phyloP scores from a whole-genome alignment of 2,888 invertebrate genomes.

The Macaria liturata region DNA sequence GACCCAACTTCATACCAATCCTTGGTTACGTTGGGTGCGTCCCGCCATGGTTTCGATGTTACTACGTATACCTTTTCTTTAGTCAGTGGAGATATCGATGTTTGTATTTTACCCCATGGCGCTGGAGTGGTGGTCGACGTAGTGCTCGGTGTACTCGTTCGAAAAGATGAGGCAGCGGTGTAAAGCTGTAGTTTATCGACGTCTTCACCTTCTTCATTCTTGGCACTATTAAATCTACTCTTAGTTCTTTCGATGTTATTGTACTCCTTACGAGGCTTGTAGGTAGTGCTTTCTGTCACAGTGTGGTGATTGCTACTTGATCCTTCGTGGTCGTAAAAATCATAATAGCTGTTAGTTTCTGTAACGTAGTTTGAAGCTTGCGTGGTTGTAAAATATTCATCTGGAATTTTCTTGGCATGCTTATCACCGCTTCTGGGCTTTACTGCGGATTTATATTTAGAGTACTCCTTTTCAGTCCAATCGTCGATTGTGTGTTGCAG shows the following conservation, averaged over 20 bases:
- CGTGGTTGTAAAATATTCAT: constrained; percentile 88
- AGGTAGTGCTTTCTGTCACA: constrained; percentile 53
- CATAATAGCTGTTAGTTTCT: constrained; percentile 59
- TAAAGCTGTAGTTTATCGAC: constrained; percentile 67
- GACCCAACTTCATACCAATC: constrained; percentile 57
- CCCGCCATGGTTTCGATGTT: constrained; percentile 87
- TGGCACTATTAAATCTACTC: constrained; percentile 47
- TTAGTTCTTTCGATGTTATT: constrained; percentile 65
- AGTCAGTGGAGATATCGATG: constrained; percentile 89
- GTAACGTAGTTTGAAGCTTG: constrained; percentile 66
- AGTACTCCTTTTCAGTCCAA: constrained; percentile 91
- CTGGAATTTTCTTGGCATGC: constrained; percentile 90
- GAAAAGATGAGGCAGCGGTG: constrained; percentile 69
- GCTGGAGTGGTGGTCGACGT: constrained; percentile 67
- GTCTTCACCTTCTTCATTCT: constrained; percentile 54
- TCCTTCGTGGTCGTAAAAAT: constrained; percentile 75
- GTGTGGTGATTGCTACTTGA: constrained; percentile 73
- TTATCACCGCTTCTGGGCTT: constrained; percentile 81
- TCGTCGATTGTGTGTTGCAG: constrained; percentile 92
- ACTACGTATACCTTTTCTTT: constrained; percentile 93
- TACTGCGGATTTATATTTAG: constrained; percentile 76
- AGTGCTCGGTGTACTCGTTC: constrained; percentile 54
- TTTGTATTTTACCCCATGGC: constrained; percentile 87
- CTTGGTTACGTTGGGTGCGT: constrained; percentile 49
- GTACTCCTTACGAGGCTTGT: constrained; percentile 57